Evolutionary conservation across 1,140 invertebrate genomes (phyloP), one percentile per base, ranked within the genome.

Genomic region (Calliopsis andreniformis): DNA sequence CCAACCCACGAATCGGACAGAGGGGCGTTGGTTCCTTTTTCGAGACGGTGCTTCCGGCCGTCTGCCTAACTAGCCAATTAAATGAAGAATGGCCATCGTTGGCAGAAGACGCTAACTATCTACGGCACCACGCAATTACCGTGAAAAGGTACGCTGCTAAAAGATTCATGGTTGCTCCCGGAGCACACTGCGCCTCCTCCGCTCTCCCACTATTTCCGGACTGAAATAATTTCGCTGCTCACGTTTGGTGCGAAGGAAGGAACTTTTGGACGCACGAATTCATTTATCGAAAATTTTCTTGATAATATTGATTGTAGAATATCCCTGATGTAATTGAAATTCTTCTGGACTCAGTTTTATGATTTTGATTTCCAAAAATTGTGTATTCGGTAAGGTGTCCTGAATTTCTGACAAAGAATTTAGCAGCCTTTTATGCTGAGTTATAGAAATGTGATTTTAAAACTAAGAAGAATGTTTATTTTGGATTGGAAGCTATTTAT

Each of bases 81-180:
- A 80, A 83, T 39, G 71, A 66, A 61, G 73, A 77, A 59, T 62
- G 53, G 47, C 32, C 55, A 68, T 76, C 70, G 81, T 75, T 75
- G 47, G 35, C 53, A 81, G 69, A 84, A 66, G 76, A 80, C 77
- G 73, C 72, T 79, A 85, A 85, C 75, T 83, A 81, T 63, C 83
- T 72, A 68, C 73, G 49, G 68, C 70, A 79, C 64, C 80, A 69
- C 67, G 82, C 77, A 84, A 84, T 84, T 84, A 84, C 82, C 67
- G 62, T 66, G 80, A 83, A 83, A 83, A 79, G 63, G 72, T 70
- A 68, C 58, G 64, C 55, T 47, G 83, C 59, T 86, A 86, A 86
- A 86, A 86, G 85, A 86, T 86, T 86, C 83, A 86, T 85, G 79
- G 81, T 66, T 56, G 59, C 78, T 72, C 63, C 64, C 53, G 81